phyloP scores from a whole-genome alignment of 2,113 vertebrate genomes.

The Periophthalmus modestus region DNA sequence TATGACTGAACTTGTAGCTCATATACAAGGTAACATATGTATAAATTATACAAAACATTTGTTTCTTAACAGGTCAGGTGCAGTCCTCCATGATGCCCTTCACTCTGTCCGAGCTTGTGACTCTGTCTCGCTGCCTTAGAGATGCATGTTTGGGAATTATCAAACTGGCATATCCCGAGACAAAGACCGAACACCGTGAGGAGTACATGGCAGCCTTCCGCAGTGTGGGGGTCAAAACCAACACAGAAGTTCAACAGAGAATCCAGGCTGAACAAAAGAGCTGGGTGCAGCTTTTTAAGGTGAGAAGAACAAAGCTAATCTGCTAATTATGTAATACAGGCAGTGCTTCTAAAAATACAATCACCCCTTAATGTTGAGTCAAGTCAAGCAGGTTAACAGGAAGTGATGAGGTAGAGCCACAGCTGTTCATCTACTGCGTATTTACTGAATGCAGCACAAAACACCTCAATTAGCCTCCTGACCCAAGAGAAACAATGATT shows the following conservation, averaged over 20 bases:
- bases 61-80: constrained; percentile 78
- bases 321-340: background rate
- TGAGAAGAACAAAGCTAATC: constrained; percentile 44
- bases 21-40: background rate
- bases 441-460: constrained; percentile 68
- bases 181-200: constrained; percentile 91
- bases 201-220: constrained; percentile 91
- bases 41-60: background rate
- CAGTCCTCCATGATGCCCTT: constrained; percentile 98
- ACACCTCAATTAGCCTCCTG: constrained; percentile 2
- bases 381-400: constrained; percentile 39
- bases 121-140: constrained; percentile 90
- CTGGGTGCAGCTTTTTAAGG: constrained; percentile 98
- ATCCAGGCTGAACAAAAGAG: constrained; percentile 92
- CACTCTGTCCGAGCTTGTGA: constrained; percentile 87
- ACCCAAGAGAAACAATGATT: constrained; percentile 34
- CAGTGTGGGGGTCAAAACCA: constrained; percentile 90
- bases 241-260: constrained; percentile 85
- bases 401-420: background rate
- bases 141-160: constrained; percentile 97
- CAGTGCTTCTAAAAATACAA: background rate
- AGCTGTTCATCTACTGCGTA: constrained; percentile 25
- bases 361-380: background rate
- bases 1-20: background rate
- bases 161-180: constrained; percentile 94